Conservation (phyloP, 2,113 vertebrate genomes). For the Cisticola juncidis region DNA sequence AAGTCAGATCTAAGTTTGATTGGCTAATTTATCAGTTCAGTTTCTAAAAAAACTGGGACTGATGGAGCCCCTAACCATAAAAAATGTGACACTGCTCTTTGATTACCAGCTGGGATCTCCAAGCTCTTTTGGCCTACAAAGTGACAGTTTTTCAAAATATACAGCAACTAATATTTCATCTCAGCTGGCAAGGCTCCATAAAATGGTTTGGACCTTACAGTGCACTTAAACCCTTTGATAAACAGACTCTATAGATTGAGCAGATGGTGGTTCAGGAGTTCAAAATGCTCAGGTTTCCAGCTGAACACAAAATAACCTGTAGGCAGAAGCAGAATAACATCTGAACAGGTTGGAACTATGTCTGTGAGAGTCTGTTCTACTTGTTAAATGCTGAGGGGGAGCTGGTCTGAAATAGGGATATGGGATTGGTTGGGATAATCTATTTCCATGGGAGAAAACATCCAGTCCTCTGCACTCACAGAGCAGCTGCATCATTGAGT, state of each 20-base stretch:
- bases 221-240: slow-evolving; percentile 37
- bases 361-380: not conserved
- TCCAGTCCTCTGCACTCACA: not conserved
- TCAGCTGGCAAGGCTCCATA: slow-evolving; percentile 45
- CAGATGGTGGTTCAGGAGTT: slow-evolving; percentile 58
- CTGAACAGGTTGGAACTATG: slow-evolving; percentile 45
- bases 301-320: slow-evolving; percentile 54
- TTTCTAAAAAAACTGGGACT: slow-evolving; percentile 8
- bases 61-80: slow-evolving; percentile 17
- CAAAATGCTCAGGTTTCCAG: slow-evolving; percentile 28
- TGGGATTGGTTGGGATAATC: not conserved
- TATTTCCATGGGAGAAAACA: not conserved
- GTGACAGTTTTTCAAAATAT: slow-evolving; percentile 51
- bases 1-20: slow-evolving; percentile 45
- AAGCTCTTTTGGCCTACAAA: slow-evolving; percentile 37
- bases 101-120: slow-evolving; percentile 23
- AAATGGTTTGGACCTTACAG: slow-evolving; percentile 46
- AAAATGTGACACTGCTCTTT: slow-evolving; percentile 37
- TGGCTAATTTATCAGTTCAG: slow-evolving; percentile 21
- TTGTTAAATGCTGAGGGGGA: slow-evolving; percentile 4
- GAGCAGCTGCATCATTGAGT: not conserved
- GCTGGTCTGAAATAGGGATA: not conserved
- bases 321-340: slow-evolving; percentile 54
- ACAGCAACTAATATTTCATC: slow-evolving; percentile 59
- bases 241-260: slow-evolving; percentile 39